Conservation (phyloP, 2,113 vertebrate genomes). For the Thomomys bottae region DNA sequence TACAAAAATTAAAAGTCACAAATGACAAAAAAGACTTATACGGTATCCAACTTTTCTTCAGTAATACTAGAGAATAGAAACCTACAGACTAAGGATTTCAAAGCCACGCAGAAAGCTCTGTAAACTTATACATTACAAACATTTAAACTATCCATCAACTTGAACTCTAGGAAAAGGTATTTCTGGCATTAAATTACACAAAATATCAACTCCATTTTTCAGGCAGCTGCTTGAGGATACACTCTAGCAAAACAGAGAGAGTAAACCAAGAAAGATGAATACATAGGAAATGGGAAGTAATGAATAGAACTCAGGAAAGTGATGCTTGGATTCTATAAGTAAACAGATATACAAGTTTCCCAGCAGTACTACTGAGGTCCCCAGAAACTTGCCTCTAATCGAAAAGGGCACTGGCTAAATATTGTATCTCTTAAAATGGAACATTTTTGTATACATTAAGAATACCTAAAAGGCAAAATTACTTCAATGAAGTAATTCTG, state of each 20-base stretch:
- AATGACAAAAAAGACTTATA: not conserved
- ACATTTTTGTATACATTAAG: constrained; percentile 20
- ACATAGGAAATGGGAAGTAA: not conserved
- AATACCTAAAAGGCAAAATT: not conserved
- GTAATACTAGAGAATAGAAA: not conserved
- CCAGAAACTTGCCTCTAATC: not conserved
- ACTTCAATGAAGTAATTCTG: constrained; percentile 25
- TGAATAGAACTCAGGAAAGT: not conserved
- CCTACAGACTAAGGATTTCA: not conserved
- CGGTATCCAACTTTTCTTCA: not conserved
- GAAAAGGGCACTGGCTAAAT: not conserved
- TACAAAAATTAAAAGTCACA: constrained; percentile 1
- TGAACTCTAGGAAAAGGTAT: not conserved
- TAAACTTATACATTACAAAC: not conserved
- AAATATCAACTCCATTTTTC: not conserved
- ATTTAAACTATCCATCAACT: not conserved
- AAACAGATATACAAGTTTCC: not conserved
- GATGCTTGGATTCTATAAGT: not conserved
- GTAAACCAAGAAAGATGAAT: not conserved
- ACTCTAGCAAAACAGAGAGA: not conserved
- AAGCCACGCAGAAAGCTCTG: not conserved
- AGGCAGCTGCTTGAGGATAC: not conserved
- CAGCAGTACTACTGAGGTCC: not conserved
- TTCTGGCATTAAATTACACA: not conserved
- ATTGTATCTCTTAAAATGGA: not conserved